A percentile compares a stretch with the other conserved stretches of the same genome.
phyloP scores from a whole-genome alignment of 1,140 invertebrate genomes.

The Asbolus verrucosus region DNA sequence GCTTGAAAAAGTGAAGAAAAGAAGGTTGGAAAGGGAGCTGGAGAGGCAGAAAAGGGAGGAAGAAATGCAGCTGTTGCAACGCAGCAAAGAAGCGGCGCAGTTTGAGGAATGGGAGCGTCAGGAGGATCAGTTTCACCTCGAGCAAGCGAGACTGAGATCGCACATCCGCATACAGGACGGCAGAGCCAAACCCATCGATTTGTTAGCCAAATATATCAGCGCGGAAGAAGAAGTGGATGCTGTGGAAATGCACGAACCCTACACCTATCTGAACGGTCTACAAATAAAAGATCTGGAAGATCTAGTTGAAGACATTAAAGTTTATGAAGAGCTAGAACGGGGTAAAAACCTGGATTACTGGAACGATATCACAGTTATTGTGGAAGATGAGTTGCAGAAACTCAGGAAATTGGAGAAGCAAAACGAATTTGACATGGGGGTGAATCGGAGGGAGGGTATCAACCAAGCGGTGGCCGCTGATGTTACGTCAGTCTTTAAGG shows the following conservation, averaged over 20 bases:
- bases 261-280: constrained; percentile 94
- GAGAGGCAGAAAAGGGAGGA: constrained; percentile 91
- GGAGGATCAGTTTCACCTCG: constrained; percentile 93
- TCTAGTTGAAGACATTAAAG: constrained; percentile 96
- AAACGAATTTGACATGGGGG: constrained; percentile 72
- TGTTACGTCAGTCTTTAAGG: constrained; percentile 91
- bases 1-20: constrained; percentile 92
- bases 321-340: constrained; percentile 88
- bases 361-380: constrained; percentile 97
- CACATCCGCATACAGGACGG: constrained; percentile 97
- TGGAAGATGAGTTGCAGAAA: constrained; percentile 94
- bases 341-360: constrained; percentile 94
- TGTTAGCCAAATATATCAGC: constrained; percentile 96
- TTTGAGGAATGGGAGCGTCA: constrained; percentile 95
- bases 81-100: constrained; percentile 95
- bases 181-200: constrained; percentile 97
- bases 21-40: constrained; percentile 88
- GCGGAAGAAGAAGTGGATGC: constrained; percentile 92
- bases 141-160: constrained; percentile 90
- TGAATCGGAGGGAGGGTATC: constrained; percentile 90
- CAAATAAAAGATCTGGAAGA: constrained; percentile 96
- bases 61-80: constrained; percentile 87
- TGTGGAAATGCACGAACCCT: constrained; percentile 98
- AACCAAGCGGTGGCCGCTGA: constrained; percentile 93
- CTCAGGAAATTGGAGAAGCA: constrained; percentile 79